Conservation (phyloP, 2,113 vertebrate genomes). For the Cricetomys ansorgei region DNA sequence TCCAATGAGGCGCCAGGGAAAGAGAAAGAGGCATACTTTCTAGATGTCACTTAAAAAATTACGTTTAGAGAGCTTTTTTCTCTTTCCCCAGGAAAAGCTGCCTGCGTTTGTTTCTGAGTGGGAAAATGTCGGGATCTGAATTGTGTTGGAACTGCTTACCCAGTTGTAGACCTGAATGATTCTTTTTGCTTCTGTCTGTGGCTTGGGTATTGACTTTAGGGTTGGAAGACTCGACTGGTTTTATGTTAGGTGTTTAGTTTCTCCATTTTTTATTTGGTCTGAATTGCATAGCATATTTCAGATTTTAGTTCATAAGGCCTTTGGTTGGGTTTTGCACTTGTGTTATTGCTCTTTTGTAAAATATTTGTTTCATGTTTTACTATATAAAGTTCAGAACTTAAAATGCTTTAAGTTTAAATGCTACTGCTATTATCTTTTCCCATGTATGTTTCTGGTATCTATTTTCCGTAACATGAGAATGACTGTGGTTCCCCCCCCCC, state of each 20-base stretch:
- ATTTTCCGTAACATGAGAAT: slow-evolving; percentile 60
- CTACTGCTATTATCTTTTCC: slow-evolving; percentile 37
- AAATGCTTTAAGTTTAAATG: slow-evolving; percentile 72
- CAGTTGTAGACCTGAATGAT: slow-evolving; percentile 65
- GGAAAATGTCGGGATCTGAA: slow-evolving; percentile 79
- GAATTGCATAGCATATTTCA: slow-evolving; percentile 59
- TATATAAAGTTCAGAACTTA: slow-evolving; percentile 68
- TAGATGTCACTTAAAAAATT: slow-evolving; percentile 80
- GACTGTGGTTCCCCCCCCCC: too few species aligned
- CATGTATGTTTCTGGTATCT: slow-evolving; percentile 12
- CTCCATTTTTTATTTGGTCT: slow-evolving; percentile 48
- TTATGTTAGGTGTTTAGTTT: slow-evolving; percentile 62
- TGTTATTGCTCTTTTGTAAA: slow-evolving; percentile 47
- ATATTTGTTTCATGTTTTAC: slow-evolving; percentile 64
- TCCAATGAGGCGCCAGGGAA: slow-evolving; percentile 74
- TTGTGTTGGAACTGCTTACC: slow-evolving; percentile 75
- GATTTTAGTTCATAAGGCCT: slow-evolving; percentile 72
- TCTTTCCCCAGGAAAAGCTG: slow-evolving; percentile 65
- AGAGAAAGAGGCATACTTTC: slow-evolving; percentile 77
- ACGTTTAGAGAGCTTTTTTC: slow-evolving; percentile 63
- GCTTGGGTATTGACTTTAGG: slow-evolving; percentile 69
- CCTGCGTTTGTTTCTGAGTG: slow-evolving; percentile 79
- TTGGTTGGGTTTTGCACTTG: slow-evolving; percentile 65
- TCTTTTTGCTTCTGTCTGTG: slow-evolving; percentile 59
- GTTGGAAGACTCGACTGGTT: slow-evolving; percentile 74